Evolutionary conservation across 2,113 vertebrate species (phyloP).

Genomic region (Pterophyllum scalare): DNA sequence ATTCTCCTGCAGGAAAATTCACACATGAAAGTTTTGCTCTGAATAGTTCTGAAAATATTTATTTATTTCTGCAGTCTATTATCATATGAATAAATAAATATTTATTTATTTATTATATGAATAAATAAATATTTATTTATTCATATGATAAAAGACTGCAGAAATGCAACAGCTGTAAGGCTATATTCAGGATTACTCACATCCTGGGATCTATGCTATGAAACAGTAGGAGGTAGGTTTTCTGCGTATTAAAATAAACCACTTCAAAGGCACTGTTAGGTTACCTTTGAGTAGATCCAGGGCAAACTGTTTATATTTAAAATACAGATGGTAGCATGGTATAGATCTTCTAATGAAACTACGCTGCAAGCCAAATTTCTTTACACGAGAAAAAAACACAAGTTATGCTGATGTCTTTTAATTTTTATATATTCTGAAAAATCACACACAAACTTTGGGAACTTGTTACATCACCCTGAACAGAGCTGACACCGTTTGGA

Average conservation of each 20-base stretch:
- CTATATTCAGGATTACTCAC: too few species aligned
- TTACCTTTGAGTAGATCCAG: background rate
- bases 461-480: constrained; percentile 58
- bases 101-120: too few species aligned
- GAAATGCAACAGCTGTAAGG: too few species aligned
- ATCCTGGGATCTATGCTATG: too few species aligned
- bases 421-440: background rate
- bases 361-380: too few species aligned
- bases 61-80: too few species aligned
- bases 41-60: background rate
- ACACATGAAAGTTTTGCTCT: background rate
- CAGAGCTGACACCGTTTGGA: constrained; percentile 62
- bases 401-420: background rate
- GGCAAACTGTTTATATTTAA: background rate
- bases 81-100: too few species aligned
- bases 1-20: constrained; percentile 56
- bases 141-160: too few species aligned
- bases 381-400: rapidly evolving
- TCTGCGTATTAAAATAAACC: too few species aligned
- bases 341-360: too few species aligned
- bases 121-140: too few species aligned
- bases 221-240: background rate
- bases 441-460: background rate
- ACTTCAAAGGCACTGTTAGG: rapidly evolving
- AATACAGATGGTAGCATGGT: rapidly evolving